Conservation (phyloP, 2,797 vertebrate genomes). For the Acanthurus tractus region DNA sequence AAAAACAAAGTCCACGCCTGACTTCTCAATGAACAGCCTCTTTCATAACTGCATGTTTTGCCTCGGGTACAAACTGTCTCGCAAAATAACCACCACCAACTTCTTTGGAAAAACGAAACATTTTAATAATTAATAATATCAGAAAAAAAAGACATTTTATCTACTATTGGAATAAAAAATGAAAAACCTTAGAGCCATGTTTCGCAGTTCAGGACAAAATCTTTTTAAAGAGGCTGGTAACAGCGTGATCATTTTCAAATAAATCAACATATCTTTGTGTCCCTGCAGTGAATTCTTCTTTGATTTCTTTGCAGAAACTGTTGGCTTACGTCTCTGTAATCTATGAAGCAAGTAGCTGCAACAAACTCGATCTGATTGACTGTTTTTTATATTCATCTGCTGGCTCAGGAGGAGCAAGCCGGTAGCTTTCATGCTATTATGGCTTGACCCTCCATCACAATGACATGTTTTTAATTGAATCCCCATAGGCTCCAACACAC, state of each 20-base stretch:
- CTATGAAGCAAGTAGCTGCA: slow-evolving; percentile 50
- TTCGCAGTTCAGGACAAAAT: slow-evolving; percentile 27
- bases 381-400: slow-evolving; percentile 62
- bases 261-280: slow-evolving; percentile 52
- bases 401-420: slow-evolving; percentile 62
- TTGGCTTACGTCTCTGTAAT: slow-evolving; percentile 41
- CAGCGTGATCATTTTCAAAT: slow-evolving; percentile 61
- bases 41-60: slow-evolving; percentile 67
- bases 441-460: slow-evolving; percentile 64
- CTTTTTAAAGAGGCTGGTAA: slow-evolving; percentile 7
- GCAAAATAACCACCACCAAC: slow-evolving; percentile 29
- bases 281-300: slow-evolving; percentile 51
- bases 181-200: slow-evolving; percentile 22
- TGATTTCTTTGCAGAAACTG: slow-evolving; percentile 51
- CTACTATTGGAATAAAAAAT: slow-evolving; percentile 36
- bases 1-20: slow-evolving; percentile 65
- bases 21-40: slow-evolving; percentile 69
- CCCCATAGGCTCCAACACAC: slow-evolving; percentile 42
- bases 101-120: slow-evolving; percentile 34
- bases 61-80: slow-evolving; percentile 53
- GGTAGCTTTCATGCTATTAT: slow-evolving; percentile 70
- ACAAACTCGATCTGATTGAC: slow-evolving; percentile 64
- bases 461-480: slow-evolving; percentile 79
- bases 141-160: slow-evolving; percentile 44
- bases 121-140: slow-evolving; percentile 46